phyloP scores from a whole-genome alignment of 2,888 invertebrate species.

The Alentia gelatinosa region DNA sequence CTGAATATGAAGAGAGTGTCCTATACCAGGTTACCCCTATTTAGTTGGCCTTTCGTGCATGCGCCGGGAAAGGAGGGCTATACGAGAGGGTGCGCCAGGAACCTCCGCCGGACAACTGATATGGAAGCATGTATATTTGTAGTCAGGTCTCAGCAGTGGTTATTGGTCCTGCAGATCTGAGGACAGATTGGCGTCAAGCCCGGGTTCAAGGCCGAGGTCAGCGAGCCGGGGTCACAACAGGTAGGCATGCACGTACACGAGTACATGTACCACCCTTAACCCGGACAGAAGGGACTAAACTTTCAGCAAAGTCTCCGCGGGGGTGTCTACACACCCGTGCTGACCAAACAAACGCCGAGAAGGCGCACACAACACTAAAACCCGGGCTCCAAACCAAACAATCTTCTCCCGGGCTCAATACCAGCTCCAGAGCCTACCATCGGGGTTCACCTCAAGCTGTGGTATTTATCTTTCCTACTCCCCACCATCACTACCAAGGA shows the following conservation, averaged over 20 bases:
- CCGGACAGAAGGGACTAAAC: background rate
- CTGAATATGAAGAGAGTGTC: too few species aligned
- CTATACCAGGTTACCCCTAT: too few species aligned
- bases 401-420: background rate
- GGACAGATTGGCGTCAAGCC: background rate
- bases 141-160: too few species aligned
- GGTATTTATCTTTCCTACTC: background rate
- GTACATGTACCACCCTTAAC: too few species aligned
- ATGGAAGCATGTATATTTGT: too few species aligned
- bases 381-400: background rate
- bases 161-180: background rate
- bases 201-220: background rate
- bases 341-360: background rate
- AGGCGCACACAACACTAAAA: background rate
- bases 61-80: too few species aligned
- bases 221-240: background rate
- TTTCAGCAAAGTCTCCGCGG: too few species aligned
- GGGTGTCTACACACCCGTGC: background rate
- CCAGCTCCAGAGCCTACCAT: too few species aligned
- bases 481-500: background rate
- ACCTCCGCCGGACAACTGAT: too few species aligned
- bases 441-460: background rate
- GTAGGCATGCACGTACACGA: background rate
- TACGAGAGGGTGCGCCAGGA: too few species aligned
- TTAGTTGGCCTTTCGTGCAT: too few species aligned